Base-by-base conservation (phyloP, 2,797 vertebrate species). In the Taenioides sp. region DNA sequence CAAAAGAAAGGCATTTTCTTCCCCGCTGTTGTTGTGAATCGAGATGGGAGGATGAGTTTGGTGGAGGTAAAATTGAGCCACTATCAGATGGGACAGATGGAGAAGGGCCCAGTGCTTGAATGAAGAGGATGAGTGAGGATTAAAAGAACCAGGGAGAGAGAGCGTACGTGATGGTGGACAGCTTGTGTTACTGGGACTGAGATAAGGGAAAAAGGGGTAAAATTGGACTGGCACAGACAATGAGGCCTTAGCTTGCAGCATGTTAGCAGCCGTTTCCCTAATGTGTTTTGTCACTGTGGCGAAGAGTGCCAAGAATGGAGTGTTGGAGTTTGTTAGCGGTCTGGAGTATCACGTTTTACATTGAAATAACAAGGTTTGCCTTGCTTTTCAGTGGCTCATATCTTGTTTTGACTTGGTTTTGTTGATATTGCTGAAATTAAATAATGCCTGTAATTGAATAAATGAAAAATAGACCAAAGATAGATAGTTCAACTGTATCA, bases 41-140 rank as follows among this genome's bases (percentile, higher is more conserved):
- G 31, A n/a, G 9, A 52, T 16, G 61, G 54, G 3, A 10, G 22
- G 23, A 74, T 31, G 7, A 31, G 12, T 18, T 66, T 69, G 28
- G 54, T 67, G 78, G 67, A 14, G 25, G 69, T 67, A 40, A 72
- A 67, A 67, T 37, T 2, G 71, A 67, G 76, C 64, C 17, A 55
- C 67, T 81, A 79, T 89, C 85, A 59, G 78, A 81, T 65, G 73
- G 74, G 77, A 71, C 85, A 75, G 82, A 84, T 73, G 70, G 72
- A 77, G 70, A 74, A 74, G 40, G 73, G 82, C 17, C 47, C 66
- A 77, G 74, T 20, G 78, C 40, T 61, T 47, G 64, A 75, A 80
- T 74, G 73, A 62, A 68, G 67, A 65, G 27, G 68, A 54, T 4
- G 43, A 60, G 61, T 58, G 71, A 31, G 76, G 67, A 74, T 71